A percentile compares a stretch with the other conserved stretches of the same genome.
These are phyloP conservation scores for Eristalis tenax DNA, from an alignment of 2,888 invertebrate species.

Conservation along the genomic window DNA sequence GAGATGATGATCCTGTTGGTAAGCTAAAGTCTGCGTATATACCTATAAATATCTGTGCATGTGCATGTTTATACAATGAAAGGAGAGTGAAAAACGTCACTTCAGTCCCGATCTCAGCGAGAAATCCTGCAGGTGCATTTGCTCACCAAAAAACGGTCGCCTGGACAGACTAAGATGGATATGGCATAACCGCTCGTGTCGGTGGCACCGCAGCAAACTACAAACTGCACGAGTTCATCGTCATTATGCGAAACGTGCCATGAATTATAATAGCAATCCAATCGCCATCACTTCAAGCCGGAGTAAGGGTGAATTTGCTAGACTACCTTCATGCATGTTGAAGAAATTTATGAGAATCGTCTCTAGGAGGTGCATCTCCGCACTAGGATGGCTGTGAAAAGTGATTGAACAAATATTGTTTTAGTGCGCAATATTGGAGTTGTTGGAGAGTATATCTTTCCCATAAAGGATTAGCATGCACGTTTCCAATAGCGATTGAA, in stretches of 20 bases:
- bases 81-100: conserved; percentile 56
- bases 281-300: conserved; percentile 40
- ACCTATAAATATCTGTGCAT: background rate
- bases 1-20: conserved; percentile 65
- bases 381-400: conserved; percentile 39
- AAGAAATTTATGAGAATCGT: conserved; percentile 65
- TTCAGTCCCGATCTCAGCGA: conserved; percentile 25
- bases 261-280: conserved; percentile 67
- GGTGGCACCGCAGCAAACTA: conserved; percentile 37
- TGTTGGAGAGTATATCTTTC: conserved; percentile 62
- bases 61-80: conserved; percentile 18
- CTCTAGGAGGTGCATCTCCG: conserved; percentile 58
- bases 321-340: conserved; percentile 62
- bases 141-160: conserved; percentile 28
- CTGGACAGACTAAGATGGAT: conserved; percentile 54
- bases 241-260: conserved; percentile 71
- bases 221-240: conserved; percentile 71
- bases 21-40: conserved; percentile 42
- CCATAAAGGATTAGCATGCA: conserved; percentile 49
- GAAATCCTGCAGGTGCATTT: conserved; percentile 60
- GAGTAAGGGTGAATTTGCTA: conserved; percentile 15
- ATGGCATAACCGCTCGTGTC: conserved; percentile 45
- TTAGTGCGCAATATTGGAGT: conserved; percentile 64
- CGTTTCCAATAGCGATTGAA: conserved; percentile 47
- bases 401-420: conserved; percentile 72